Conservation (phyloP, 2,113 vertebrate species). For the Globicephala melas region DNA sequence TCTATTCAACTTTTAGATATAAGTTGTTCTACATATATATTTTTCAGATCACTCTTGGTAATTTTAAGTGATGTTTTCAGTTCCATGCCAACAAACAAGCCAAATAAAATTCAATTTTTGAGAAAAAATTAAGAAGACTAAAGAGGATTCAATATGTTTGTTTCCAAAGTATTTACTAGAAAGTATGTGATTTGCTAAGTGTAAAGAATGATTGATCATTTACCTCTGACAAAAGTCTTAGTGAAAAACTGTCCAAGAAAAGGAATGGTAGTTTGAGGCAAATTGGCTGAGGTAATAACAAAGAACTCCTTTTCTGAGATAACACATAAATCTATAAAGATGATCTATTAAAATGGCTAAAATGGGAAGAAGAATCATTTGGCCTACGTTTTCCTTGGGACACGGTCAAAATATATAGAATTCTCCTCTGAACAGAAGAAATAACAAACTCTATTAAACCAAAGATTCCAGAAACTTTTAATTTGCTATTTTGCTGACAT, state of each 20-base stretch:
- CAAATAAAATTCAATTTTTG: neutral
- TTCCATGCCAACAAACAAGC: neutral
- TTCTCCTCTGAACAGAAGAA: slow-evolving; percentile 60
- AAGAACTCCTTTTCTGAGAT: slow-evolving; percentile 28
- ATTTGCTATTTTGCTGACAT: slow-evolving; percentile 55
- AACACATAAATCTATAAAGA: slow-evolving; percentile 43
- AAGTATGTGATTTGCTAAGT: neutral
- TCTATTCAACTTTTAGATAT: neutral
- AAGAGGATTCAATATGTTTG: neutral
- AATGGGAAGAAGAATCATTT: slow-evolving; percentile 70
- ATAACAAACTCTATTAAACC: slow-evolving; percentile 61
- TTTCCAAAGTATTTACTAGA: neutral
- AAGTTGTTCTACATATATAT: neutral
- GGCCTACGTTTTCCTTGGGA: slow-evolving; percentile 63
- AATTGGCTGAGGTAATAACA: slow-evolving; percentile 18
- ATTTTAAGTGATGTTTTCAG: slow-evolving; percentile 1
- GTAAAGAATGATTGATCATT: neutral
- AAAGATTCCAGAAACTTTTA: slow-evolving; percentile 30
- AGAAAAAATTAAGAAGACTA: neutral
- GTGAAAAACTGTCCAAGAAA: slow-evolving; percentile 17
- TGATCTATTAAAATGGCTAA: slow-evolving; percentile 47
- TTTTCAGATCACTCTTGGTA: neutral
- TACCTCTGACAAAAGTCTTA: neutral
- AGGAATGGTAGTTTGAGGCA: neutral
- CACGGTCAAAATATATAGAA: slow-evolving; percentile 49